These are phyloP conservation scores for Lepisosteus osseus DNA, from an alignment of 2,113 vertebrate species.

Conservation along the genomic window DNA sequence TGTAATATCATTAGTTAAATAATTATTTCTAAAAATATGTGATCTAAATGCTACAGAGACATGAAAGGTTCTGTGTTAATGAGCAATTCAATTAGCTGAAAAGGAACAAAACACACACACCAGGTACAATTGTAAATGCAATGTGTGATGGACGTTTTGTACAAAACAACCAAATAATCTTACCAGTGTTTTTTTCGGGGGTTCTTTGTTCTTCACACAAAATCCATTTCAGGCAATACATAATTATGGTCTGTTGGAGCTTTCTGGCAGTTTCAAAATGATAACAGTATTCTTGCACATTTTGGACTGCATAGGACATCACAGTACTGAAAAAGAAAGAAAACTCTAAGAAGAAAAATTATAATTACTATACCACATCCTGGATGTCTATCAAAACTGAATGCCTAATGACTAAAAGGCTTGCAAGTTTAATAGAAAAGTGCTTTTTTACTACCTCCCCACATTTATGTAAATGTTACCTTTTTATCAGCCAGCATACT, in stretches of 20 bases:
- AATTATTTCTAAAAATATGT: too few relatives aligned
- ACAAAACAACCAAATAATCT: slow-evolving; percentile 53
- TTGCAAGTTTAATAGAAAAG: slow-evolving; percentile 24
- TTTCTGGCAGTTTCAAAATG: slow-evolving; percentile 44
- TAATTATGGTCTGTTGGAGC: slow-evolving; percentile 64
- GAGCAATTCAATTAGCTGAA: slow-evolving; percentile 43
- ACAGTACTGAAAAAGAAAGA: slow-evolving; percentile 37
- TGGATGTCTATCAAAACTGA: slow-evolving; percentile 43
- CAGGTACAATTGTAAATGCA: slow-evolving; percentile 31
- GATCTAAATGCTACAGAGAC: too few relatives aligned
- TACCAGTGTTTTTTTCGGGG: slow-evolving; percentile 47
- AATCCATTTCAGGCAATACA: slow-evolving; percentile 59
- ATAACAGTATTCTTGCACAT: slow-evolving; percentile 49
- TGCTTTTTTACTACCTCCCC: too few relatives aligned
- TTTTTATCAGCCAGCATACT: too few relatives aligned
- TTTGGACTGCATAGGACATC: slow-evolving; percentile 63
- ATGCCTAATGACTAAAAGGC: slow-evolving; percentile 38
- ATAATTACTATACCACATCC: slow-evolving; percentile 45
- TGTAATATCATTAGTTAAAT: too few relatives aligned
- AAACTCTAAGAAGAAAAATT: slow-evolving; percentile 30
- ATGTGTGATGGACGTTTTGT: slow-evolving; percentile 45
- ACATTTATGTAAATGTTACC: too few relatives aligned
- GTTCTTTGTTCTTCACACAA: slow-evolving; percentile 66
- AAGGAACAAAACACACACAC: slow-evolving; percentile 48
- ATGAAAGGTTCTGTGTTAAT: too few relatives aligned